phyloP scores from a whole-genome alignment of 1,140 invertebrate genomes.

The Rhopalosiphum maidis region DNA sequence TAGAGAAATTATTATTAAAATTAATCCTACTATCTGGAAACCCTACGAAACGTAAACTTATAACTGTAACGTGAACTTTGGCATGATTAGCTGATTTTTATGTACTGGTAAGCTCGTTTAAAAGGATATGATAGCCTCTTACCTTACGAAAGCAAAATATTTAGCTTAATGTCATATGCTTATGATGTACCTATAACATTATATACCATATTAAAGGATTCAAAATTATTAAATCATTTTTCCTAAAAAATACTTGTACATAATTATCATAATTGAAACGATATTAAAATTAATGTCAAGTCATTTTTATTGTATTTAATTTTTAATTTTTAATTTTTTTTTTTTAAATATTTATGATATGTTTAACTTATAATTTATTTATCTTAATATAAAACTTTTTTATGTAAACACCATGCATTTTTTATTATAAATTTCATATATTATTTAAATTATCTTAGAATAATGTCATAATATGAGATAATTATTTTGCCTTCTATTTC shows the following conservation, averaged over 20 bases:
- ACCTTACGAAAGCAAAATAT: neutral
- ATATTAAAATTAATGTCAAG: neutral
- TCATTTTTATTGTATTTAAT: neutral
- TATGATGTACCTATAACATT: neutral
- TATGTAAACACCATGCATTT: neutral
- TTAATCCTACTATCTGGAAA: neutral
- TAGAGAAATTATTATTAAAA: constrained; percentile 10
- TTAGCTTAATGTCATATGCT: neutral
- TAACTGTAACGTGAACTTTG: neutral
- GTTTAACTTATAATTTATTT: neutral
- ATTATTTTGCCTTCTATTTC: neutral
- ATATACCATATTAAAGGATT: neutral
- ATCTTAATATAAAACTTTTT: neutral
- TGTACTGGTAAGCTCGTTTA: neutral
- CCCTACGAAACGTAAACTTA: neutral
- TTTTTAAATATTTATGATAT: no score
- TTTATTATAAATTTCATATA: neutral
- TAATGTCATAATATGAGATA: neutral
- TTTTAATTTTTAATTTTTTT: no score
- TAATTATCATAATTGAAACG: neutral
- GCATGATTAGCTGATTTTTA: neutral
- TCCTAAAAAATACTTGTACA: neutral
- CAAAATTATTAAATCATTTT: neutral
- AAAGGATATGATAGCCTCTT: neutral
- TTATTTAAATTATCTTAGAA: neutral